A percentile compares a stretch with the other conserved stretches of the same genome.
Evolutionary conservation across 2,113 vertebrate genomes (phyloP).

Genomic region (Ameiurus melas): DNA sequence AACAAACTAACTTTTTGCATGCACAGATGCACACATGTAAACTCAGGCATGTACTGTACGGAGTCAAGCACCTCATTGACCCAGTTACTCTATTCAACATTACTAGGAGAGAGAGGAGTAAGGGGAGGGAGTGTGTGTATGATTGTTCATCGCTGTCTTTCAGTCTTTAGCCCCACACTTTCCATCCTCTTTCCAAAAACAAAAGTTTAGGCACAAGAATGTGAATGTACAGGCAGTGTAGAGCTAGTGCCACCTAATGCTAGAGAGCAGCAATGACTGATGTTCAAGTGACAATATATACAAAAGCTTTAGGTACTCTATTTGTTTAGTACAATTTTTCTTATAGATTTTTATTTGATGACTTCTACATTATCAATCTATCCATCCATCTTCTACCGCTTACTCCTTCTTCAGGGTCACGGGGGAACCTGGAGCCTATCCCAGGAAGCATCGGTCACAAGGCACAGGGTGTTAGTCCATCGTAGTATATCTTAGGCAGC

Average conservation of each 20-base stretch:
- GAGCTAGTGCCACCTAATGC: slow-evolving; percentile 64
- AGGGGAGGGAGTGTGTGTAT: slow-evolving; percentile 16
- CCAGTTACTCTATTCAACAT: slow-evolving; percentile 18
- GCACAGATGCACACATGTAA: slow-evolving; percentile 34
- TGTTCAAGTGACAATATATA: too few species aligned
- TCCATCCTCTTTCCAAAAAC: slow-evolving; percentile 26
- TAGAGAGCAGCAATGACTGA: not conserved
- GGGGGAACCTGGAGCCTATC: too few species aligned
- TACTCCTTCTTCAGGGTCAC: too few species aligned
- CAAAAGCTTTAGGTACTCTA: too few species aligned
- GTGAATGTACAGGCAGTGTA: not conserved
- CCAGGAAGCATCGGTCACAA: too few species aligned
- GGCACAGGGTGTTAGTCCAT: too few species aligned
- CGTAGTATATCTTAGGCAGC: too few species aligned
- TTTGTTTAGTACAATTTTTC: too few species aligned
- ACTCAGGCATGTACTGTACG: slow-evolving; percentile 18
- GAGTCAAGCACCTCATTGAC: slow-evolving; percentile 25
- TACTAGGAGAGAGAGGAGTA: not conserved
- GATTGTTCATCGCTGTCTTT: slow-evolving; percentile 24
- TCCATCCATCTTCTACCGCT: too few species aligned
- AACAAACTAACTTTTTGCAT: slow-evolving; percentile 16
- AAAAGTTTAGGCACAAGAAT: not conserved
- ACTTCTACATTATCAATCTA: too few species aligned
- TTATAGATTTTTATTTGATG: too few species aligned
- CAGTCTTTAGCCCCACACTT: slow-evolving; percentile 35